Conservation (phyloP, 2,797 vertebrate genomes). For the Lindbergichthys nudifrons region DNA sequence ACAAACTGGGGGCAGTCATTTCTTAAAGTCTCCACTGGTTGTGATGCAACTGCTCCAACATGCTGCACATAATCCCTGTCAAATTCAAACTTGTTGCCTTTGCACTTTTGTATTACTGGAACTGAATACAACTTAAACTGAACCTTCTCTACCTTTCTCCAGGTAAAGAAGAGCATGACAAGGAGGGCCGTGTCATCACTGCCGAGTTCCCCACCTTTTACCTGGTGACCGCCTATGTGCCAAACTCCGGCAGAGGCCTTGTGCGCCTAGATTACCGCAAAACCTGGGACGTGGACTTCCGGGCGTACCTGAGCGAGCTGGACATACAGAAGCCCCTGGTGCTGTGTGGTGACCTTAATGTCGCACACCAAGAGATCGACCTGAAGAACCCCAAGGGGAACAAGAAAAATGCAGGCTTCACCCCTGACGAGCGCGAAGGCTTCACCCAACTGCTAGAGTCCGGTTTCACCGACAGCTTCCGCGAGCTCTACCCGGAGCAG, state of each 20-base stretch:
- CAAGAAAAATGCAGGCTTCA: constrained; percentile 92
- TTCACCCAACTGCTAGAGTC: constrained; percentile 85
- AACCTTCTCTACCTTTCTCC: background rate
- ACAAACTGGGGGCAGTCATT: background rate
- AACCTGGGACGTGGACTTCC: constrained; percentile 91
- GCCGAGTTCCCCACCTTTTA: constrained; percentile 89
- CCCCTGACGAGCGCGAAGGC: constrained; percentile 89
- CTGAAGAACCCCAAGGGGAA: constrained; percentile 93
- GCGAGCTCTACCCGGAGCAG: constrained; percentile 88
- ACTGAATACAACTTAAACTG: background rate
- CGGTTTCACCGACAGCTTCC: constrained; percentile 91
- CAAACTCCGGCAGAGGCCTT: constrained; percentile 88
- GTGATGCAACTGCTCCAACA: background rate
- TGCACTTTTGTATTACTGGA: background rate
- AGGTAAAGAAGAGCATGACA: constrained; percentile 94
- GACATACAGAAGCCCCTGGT: constrained; percentile 89
- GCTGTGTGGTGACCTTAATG: constrained; percentile 92
- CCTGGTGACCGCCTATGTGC: constrained; percentile 90
- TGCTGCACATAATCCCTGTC: background rate
- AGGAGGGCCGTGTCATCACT: constrained; percentile 93
- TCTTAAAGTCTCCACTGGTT: background rate
- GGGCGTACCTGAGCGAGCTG: constrained; percentile 84
- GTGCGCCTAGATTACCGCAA: constrained; percentile 91
- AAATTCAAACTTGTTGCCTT: background rate
- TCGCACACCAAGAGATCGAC: constrained; percentile 93